Evolutionary conservation across 2,797 vertebrate genomes (phyloP).

Genomic region (Sebastes nivosus): DNA sequence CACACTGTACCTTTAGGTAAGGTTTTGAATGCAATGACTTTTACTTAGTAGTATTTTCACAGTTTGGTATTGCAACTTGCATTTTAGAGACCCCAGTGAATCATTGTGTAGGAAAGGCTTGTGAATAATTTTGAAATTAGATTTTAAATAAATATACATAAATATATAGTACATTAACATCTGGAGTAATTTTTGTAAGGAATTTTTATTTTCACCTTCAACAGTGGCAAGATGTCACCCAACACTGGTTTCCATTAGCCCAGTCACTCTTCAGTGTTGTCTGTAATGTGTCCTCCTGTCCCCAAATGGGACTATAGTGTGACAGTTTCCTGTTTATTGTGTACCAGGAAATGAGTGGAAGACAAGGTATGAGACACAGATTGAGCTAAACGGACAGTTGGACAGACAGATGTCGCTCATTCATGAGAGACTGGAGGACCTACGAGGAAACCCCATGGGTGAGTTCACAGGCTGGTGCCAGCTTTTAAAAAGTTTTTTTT

Average conservation of each 20-base stretch:
- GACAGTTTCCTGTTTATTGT: neutral
- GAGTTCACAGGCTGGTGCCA: slow-evolving; percentile 1
- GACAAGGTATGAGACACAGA: slow-evolving; percentile 88
- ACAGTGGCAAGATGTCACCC: no score
- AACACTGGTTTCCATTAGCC: neutral
- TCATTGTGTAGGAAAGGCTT: no score
- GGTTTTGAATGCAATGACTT: no score
- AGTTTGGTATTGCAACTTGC: no score
- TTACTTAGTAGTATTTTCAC: no score
- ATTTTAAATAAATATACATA: no score
- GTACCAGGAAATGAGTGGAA: slow-evolving; percentile 89
- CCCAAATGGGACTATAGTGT: neutral
- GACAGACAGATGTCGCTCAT: slow-evolving; percentile 85
- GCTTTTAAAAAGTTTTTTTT: neutral
- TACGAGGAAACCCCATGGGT: slow-evolving; percentile 87
- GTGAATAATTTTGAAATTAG: no score
- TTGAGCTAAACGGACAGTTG: slow-evolving; percentile 88
- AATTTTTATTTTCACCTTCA: no score
- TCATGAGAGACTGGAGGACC: slow-evolving; percentile 82
- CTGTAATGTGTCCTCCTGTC: neutral
- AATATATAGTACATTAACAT: no score
- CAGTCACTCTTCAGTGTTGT: neutral
- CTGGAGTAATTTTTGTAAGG: no score
- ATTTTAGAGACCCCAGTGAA: no score
- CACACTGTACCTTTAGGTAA: no score